Evolutionary conservation across 2,797 vertebrate genomes (phyloP), one percentile per base, ranked within the genome.

Genomic region (Austrolebias charrua): DNA sequence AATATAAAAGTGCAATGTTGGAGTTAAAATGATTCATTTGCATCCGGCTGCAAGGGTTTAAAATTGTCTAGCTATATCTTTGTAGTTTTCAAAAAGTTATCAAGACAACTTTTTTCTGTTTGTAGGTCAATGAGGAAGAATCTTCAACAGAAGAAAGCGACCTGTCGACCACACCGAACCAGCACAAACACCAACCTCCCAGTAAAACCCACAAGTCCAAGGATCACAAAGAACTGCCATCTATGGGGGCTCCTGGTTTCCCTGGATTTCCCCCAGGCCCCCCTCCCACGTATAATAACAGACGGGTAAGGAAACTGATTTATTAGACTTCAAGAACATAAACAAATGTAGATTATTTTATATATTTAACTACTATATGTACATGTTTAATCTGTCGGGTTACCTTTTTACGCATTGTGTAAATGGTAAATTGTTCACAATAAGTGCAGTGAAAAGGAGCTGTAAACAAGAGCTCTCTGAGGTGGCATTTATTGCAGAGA

Each of bases 131-230:
- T 63, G 94, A 93, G 15, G 86, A 80, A 48, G 92, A 91, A 0
- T 93, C 92, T 46, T 98, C 96, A 57, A 96, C 96, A 35, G 96
- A 98, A 76, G 96, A 97, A 85, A 98, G 95, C 83, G 96, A 98
- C 66, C 82, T 85, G 50, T 94, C 94, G 16, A 85, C 88, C 15
- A 89, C 85, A 44, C 90, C 91, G 54, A 85, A 89, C 69, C 86
- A 48, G 65, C 91, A 81, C 70, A 93, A 90, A 78, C 83, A 84
- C 7, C 84, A 84, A 53, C 82, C 81, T 10, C 85, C 83, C 61
- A 69, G 62, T 88, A 90, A 88, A 90, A 66, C 55, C 57, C 85
- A 81, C 46, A 95, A 92, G 82, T 60, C 88, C 75, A 94, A 93
- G 57, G 29, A 79, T 38, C 73, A 86, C 51, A 87, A 76, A 80